A percentile compares a stretch with the other conserved stretches of the same genome.
Conservation (phyloP, 2,113 vertebrate genomes). For the Corythoichthys intestinalis region DNA sequence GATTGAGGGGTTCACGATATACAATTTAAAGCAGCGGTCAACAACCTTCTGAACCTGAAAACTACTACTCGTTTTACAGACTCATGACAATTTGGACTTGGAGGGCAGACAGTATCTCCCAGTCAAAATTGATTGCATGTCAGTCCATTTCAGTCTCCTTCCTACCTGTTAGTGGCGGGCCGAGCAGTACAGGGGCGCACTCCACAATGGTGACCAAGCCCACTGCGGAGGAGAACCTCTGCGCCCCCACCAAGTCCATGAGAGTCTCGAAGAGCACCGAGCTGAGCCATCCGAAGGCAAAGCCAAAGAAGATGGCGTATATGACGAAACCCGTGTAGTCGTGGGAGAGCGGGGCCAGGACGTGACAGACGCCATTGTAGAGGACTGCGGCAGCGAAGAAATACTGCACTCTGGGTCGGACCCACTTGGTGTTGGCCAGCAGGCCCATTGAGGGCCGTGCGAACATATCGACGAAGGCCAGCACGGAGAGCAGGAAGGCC, state of each 20-base stretch:
- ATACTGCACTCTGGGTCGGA: slow-evolving; percentile 89
- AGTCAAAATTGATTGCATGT: background rate
- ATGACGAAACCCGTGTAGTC: slow-evolving; percentile 82
- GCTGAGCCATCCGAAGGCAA: slow-evolving; percentile 95
- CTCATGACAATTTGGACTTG: no score
- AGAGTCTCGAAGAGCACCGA: slow-evolving; percentile 91
- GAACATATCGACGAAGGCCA: slow-evolving; percentile 97
- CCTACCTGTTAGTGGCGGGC: slow-evolving; percentile 90
- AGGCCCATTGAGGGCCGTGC: slow-evolving; percentile 96
- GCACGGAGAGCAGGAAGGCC: slow-evolving; percentile 88
- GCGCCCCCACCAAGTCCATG: slow-evolving; percentile 92
- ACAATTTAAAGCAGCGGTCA: no score
- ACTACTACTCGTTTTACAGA: no score
- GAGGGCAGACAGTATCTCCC: no score
- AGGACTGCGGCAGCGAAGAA: slow-evolving; percentile 85
- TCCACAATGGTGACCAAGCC: slow-evolving; percentile 96
- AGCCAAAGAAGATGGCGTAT: slow-evolving; percentile 91
- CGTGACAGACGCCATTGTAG: slow-evolving; percentile 88
- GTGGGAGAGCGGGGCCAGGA: slow-evolving; percentile 78
- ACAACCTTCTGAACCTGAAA: no score
- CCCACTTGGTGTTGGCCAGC: slow-evolving; percentile 88
- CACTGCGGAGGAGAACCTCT: slow-evolving; percentile 91
- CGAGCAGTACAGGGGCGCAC: slow-evolving; percentile 89
- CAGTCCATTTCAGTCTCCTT: background rate
- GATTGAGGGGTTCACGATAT: no score